Evolutionary conservation across 2,797 vertebrate species (phyloP).

Genomic region (Syngnathus acus): DNA sequence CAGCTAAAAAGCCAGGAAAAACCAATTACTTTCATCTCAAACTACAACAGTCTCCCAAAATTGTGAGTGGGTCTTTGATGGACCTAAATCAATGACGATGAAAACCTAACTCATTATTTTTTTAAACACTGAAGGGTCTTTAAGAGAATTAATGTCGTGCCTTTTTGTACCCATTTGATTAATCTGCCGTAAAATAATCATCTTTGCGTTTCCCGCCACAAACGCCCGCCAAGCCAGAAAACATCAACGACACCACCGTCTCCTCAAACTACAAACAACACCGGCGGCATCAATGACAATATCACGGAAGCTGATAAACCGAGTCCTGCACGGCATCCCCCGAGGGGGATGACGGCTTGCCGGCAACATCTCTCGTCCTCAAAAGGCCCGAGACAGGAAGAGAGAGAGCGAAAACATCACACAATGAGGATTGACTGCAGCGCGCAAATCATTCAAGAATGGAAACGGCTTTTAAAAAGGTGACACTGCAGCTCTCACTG

Average conservation of each 20-base stretch:
- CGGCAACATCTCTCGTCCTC: constrained; percentile 44
- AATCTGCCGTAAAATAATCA: no score
- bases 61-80: neutral
- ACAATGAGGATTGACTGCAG: constrained; percentile 66
- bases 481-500: constrained; percentile 32
- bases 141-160: no score
- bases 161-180: neutral
- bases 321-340: constrained; percentile 27
- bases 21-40: no score
- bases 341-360: constrained; percentile 22
- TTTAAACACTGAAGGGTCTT: neutral
- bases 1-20: no score
- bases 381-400: constrained; percentile 36
- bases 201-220: constrained; percentile 39
- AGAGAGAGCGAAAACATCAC: constrained; percentile 32
- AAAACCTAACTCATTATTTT: neutral
- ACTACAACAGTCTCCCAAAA: neutral
- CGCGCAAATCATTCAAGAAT: constrained; percentile 18
- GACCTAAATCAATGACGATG: no score
- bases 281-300: neutral
- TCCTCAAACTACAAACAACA: neutral
- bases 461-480: constrained; percentile 43
- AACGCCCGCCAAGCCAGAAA: constrained; percentile 28
- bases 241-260: neutral
- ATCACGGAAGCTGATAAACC: constrained; percentile 42